Conservation (phyloP, 2,797 vertebrate species). For the Sebastiscus tertius region DNA sequence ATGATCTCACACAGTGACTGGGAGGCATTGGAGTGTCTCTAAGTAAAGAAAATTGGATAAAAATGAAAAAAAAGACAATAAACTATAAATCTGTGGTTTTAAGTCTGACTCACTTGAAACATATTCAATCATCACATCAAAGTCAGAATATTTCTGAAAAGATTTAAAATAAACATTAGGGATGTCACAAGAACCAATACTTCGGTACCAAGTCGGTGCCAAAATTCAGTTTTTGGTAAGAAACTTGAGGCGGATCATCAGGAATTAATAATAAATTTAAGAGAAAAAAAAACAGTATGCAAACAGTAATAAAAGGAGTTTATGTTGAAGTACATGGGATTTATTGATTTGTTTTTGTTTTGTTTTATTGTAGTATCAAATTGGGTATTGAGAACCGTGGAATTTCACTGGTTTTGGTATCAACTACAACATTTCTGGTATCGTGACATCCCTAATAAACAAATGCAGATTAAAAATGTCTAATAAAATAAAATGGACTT, state of each 20-base stretch:
- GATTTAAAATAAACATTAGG: not conserved
- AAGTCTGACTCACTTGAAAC: not conserved
- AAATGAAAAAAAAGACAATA: not conserved
- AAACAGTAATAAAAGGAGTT: not conserved
- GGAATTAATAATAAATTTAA: not conserved
- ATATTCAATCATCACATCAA: not conserved
- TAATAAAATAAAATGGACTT: not conserved
- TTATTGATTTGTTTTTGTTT: not conserved
- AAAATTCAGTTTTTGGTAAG: no score
- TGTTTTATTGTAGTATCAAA: no score
- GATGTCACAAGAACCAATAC: not conserved
- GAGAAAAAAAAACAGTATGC: not conserved
- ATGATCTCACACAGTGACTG: slow-evolving; percentile 99
- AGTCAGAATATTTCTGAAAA: not conserved
- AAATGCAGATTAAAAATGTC: not conserved
- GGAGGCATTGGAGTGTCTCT: slow-evolving; percentile 98
- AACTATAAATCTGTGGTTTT: not conserved
- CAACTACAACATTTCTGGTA: not conserved
- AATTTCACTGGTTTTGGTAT: not conserved
- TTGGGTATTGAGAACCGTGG: no score
- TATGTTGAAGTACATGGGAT: not conserved
- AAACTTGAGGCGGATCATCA: not conserved
- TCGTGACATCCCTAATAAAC: not conserved
- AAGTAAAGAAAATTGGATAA: slow-evolving; percentile 40
- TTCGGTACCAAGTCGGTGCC: no score